phyloP scores from a whole-genome alignment of 2,888 invertebrate genomes.

The Drosophila cognata region DNA sequence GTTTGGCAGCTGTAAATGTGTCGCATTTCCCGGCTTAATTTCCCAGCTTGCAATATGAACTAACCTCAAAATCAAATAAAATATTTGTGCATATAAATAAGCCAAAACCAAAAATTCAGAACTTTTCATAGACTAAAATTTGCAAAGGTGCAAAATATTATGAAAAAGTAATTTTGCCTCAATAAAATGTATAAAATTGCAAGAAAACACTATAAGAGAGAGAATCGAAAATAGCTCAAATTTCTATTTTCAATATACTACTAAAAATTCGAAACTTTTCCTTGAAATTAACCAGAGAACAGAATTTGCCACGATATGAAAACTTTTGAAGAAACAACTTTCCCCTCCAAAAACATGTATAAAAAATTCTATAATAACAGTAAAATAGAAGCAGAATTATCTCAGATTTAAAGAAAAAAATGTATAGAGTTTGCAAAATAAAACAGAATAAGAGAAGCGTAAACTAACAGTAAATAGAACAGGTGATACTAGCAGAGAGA shows the following conservation, averaged over 20 bases:
- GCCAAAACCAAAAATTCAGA: neutral
- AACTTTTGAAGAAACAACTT: neutral
- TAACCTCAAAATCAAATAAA: neutral
- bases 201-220: neutral
- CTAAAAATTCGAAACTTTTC: neutral
- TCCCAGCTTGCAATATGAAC: neutral
- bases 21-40: constrained; percentile 3
- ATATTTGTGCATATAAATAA: neutral
- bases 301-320: neutral
- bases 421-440: constrained; percentile 6
- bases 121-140: neutral
- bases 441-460: constrained; percentile 13
- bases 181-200: neutral
- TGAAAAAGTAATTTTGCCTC: neutral
- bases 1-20: constrained; percentile 17
- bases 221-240: neutral
- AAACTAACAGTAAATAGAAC: constrained; percentile 19
- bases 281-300: neutral
- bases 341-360: neutral
- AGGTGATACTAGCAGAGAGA: constrained; percentile 4
- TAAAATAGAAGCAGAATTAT: constrained; percentile 1
- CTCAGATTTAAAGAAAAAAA: neutral
- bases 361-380: neutral
- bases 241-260: neutral
- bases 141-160: neutral